Conservation (phyloP, 2,888 invertebrate genomes). For the Agrochola lychnidis region DNA sequence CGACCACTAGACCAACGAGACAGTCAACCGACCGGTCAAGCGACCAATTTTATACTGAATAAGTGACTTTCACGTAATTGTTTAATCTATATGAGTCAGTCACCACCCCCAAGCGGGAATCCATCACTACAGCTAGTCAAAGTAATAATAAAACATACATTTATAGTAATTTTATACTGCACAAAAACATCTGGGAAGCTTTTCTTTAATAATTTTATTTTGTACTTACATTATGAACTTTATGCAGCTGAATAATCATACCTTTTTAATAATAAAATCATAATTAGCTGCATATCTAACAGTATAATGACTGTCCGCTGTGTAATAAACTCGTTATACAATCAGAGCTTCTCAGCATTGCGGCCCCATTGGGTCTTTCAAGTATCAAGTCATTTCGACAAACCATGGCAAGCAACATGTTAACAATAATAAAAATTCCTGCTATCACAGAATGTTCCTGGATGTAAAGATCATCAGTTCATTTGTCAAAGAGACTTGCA, state of each 20-base stretch:
- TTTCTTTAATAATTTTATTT: not conserved
- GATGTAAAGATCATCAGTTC: not conserved
- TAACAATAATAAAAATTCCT: not conserved
- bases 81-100: not conserved
- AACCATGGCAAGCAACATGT: not conserved
- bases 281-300: not conserved
- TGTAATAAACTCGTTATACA: not conserved
- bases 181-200: not conserved
- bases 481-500: not conserved
- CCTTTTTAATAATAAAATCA: not conserved
- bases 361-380: not conserved
- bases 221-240: not conserved
- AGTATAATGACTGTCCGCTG: not conserved
- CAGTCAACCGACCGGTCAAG: no score
- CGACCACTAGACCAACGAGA: no score
- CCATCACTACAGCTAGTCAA: not conserved
- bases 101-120: no score
- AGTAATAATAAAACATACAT: not conserved
- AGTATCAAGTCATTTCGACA: not conserved
- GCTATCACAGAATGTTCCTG: not conserved
- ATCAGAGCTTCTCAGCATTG: not conserved
- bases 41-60: not conserved
- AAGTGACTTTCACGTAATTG: not conserved
- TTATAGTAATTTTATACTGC: not conserved
- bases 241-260: not conserved